Evolutionary conservation across 2,888 invertebrate genomes (phyloP).

Genomic region (Tenthredo notha): DNA sequence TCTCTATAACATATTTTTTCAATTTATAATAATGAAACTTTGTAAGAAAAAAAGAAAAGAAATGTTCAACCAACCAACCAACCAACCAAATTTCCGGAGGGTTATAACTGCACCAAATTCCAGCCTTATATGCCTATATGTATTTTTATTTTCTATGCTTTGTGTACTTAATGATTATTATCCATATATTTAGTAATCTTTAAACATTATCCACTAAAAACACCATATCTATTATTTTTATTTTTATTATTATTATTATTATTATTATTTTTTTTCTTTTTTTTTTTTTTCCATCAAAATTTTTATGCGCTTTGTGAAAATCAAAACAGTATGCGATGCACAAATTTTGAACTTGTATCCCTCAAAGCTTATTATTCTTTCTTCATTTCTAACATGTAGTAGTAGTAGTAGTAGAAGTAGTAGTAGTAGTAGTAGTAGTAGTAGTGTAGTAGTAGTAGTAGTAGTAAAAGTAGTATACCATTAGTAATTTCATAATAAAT

Average conservation of each 20-base stretch:
- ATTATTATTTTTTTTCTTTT: conserved; percentile 28
- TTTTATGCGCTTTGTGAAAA: conserved; percentile 67
- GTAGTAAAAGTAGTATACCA: conserved; percentile 59
- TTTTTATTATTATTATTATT: background rate
- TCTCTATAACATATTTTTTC: background rate
- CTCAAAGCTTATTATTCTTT: conserved; percentile 33
- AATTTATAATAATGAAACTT: background rate
- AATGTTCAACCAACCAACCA: background rate
- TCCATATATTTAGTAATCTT: conserved; percentile 76
- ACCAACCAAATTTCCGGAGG: conserved; percentile 62
- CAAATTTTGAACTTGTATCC: conserved; percentile 40
- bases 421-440: conserved; percentile 64
- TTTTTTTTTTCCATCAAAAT: conserved; percentile 64
- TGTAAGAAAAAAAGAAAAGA: background rate
- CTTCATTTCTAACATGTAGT: conserved; percentile 44
- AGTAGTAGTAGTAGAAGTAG: conserved; percentile 65
- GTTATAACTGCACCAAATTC: conserved; percentile 68
- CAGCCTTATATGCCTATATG: conserved; percentile 74
- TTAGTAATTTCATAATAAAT: conserved; percentile 41
- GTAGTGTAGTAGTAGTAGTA: conserved; percentile 57
- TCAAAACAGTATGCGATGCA: conserved; percentile 54
- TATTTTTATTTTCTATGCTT: conserved; percentile 74
- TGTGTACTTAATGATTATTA: conserved; percentile 78
- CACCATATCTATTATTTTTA: conserved; percentile 65
- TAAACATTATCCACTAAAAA: conserved; percentile 77